Conservation (phyloP, 2,888 invertebrate species). For the Cephus pygmeus region DNA sequence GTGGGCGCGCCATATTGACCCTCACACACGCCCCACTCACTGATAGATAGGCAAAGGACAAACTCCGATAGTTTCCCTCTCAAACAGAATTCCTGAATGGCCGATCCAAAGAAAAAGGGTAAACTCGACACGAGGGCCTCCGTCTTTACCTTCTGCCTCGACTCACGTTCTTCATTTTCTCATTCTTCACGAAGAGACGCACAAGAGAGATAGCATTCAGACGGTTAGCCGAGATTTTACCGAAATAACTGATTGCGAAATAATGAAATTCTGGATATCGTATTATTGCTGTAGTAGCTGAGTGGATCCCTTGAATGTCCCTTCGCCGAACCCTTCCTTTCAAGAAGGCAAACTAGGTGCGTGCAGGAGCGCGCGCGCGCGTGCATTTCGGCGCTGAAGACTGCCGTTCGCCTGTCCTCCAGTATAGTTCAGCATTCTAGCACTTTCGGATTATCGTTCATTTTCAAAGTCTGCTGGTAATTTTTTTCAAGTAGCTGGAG, state of each 20-base stretch:
- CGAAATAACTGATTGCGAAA: no score
- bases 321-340: neutral
- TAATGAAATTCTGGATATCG: no score
- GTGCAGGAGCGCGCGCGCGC: neutral
- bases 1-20: conserved; percentile 1
- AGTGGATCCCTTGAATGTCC: neutral
- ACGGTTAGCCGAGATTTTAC: no score
- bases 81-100: neutral
- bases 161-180: conserved; percentile 12
- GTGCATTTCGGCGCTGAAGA: neutral
- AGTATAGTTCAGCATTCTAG: no score
- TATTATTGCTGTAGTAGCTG: no score
- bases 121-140: no score
- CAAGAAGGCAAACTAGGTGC: neutral
- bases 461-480: no score
- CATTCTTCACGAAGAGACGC: neutral
- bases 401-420: neutral
- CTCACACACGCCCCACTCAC: conserved; percentile 3
- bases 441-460: no score
- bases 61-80: neutral
- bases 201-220: no score
- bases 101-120: neutral
- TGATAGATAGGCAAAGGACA: conserved; percentile 4
- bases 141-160: neutral
- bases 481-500: no score